Evolutionary conservation across 2,888 invertebrate genomes (phyloP), one percentile per base, ranked within the genome.

Genomic region (Cyrtodaria siliqua): DNA sequence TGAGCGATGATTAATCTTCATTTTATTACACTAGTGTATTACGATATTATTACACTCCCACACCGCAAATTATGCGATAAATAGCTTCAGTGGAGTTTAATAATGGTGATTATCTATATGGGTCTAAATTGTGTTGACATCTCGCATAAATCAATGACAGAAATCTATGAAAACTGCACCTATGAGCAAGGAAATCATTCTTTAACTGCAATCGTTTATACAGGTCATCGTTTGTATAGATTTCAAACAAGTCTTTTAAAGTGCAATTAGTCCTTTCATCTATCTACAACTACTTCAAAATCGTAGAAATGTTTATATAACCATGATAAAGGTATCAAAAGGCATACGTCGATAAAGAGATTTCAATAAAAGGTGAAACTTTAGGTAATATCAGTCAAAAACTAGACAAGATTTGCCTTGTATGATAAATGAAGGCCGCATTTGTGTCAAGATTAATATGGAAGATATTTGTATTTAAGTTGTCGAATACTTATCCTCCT

Each of bases 281-380:
- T 44, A 44, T 47, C 44, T 60, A 20, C 27, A 44, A 60, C 47
- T 24, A 42, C 44, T 14, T 44, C 24, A 27, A 60, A 60, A 27
- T 27, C 44, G 27, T 9, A 24, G 60, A 60, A 60, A 47, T 60
- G 20, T 60, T 60, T 60, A 60, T 6, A 60, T 24, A 27, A 23
- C 38, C 27, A 27, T 26, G 60, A 60, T 60, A 60, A 60, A n/a
- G 44, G n/a, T 44, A 47, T 60, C 44, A 44, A n/a, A 44, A 60
- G 60, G 44, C 27, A 60, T 44, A 27, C 60, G 27, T n/a, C 47
- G 44, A 60, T 60, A 47, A 57, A 27, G 24, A 47, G 12, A 40
- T 44, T 18, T 60, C 24, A 60, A 60, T 60, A 16, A 20, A 18
- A 60, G 60, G 60, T 60, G 60, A 60, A 60, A 60, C 47, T 60